A percentile compares a stretch with the other conserved stretches of the same genome.
phyloP scores from a whole-genome alignment of 2,797 vertebrate genomes.

The Netta rufina region DNA sequence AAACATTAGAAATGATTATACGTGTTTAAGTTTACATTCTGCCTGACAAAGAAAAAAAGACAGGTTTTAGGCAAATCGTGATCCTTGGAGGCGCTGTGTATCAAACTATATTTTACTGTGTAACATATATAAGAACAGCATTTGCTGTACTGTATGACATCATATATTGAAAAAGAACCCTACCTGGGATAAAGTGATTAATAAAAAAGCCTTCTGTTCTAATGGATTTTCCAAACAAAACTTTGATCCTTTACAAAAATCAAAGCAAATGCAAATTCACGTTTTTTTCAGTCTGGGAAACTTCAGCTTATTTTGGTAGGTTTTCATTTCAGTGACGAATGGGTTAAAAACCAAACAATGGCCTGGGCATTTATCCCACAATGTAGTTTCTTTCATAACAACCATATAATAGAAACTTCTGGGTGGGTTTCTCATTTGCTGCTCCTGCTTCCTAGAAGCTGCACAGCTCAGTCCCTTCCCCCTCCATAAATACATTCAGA shows the following conservation, averaged over 20 bases:
- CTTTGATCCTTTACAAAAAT: not conserved
- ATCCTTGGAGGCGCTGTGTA: not conserved
- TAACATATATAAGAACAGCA: not conserved
- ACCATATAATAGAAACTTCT: constrained; percentile 8
- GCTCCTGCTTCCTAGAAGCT: not conserved
- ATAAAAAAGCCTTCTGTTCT: not conserved
- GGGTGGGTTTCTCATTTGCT: not conserved
- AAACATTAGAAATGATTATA: not conserved
- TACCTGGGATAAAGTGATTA: not conserved
- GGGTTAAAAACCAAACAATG: constrained; percentile 19
- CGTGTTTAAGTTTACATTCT: not conserved
- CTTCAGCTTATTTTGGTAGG: not conserved
- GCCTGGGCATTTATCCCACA: constrained; percentile 5
- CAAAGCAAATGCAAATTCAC: not conserved
- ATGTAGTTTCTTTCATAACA: constrained; percentile 21
- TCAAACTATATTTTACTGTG: not conserved
- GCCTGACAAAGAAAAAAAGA: not conserved
- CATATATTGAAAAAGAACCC: not conserved
- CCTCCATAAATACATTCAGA: not conserved
- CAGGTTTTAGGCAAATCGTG: not conserved
- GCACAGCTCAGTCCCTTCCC: not conserved
- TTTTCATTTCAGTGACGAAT: not conserved
- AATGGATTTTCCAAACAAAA: not conserved
- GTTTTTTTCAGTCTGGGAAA: constrained; percentile 2
- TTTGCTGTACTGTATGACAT: not conserved